These are phyloP conservation scores for Nudaria mundana DNA, from an alignment of 2,888 invertebrate species.

Conservation along the genomic window DNA sequence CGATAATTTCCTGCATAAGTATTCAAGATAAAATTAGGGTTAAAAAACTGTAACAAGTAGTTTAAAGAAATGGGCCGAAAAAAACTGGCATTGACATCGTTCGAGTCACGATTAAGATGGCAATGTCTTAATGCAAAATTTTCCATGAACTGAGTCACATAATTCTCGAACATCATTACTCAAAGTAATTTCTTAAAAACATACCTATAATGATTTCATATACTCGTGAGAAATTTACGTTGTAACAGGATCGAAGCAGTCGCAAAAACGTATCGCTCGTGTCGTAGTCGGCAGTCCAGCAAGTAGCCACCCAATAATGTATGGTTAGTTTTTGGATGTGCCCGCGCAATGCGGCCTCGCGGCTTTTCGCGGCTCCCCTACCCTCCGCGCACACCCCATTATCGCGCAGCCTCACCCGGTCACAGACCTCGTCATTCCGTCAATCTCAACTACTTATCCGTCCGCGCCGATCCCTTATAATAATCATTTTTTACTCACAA, in stretches of 20 bases:
- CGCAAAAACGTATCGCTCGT: slow-evolving; percentile 70
- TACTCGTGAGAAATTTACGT: slow-evolving; percentile 75
- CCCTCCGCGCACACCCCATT: slow-evolving; percentile 30
- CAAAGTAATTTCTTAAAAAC: slow-evolving; percentile 65
- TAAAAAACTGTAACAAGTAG: slow-evolving; percentile 21
- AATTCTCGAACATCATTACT: slow-evolving; percentile 66
- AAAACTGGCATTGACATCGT: slow-evolving; percentile 33
- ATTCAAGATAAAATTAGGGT: slow-evolving; percentile 29
- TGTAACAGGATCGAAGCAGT: slow-evolving; percentile 69
- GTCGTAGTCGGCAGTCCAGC: slow-evolving; percentile 68
- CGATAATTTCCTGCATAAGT: slow-evolving; percentile 20
- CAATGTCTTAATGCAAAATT: slow-evolving; percentile 43
- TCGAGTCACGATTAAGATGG: slow-evolving; percentile 40
- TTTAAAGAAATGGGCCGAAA: slow-evolving; percentile 21
- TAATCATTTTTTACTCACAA: slow-evolving; percentile 71
- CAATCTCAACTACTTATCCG: slow-evolving; percentile 80
- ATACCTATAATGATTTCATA: slow-evolving; percentile 63
- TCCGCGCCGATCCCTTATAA: slow-evolving; percentile 70
- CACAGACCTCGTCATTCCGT: slow-evolving; percentile 76
- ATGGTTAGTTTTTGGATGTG: slow-evolving; percentile 81
- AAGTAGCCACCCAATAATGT: slow-evolving; percentile 79
- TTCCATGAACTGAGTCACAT: slow-evolving; percentile 51
- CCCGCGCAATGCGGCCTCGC: slow-evolving; percentile 74
- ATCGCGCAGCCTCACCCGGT: slow-evolving; percentile 51
- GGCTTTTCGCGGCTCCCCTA: slow-evolving; percentile 63